phyloP scores from a whole-genome alignment of 2,113 vertebrate genomes.

The Salvelinus namaycush region DNA sequence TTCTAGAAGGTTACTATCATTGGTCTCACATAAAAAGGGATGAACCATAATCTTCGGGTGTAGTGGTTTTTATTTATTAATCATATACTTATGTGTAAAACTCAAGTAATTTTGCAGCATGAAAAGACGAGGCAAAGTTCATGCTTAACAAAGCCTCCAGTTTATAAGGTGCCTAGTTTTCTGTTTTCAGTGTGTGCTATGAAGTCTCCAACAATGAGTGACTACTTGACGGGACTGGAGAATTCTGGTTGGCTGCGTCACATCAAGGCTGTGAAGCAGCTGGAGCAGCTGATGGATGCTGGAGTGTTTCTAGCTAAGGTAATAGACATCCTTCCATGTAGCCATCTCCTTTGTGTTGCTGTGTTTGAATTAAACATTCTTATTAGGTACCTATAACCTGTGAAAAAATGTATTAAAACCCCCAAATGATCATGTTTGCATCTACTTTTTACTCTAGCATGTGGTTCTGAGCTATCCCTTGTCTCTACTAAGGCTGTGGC shows the following conservation, averaged over 20 bases:
- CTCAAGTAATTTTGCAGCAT: neutral
- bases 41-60: neutral
- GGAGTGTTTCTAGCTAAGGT: slow-evolving; percentile 82
- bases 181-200: slow-evolving; percentile 75
- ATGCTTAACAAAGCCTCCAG: neutral
- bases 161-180: neutral
- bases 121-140: neutral
- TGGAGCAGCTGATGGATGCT: slow-evolving; percentile 70
- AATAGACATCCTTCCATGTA: slow-evolving; percentile 5
- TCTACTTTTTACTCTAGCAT: no score
- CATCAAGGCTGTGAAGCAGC: slow-evolving; percentile 75
- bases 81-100: neutral
- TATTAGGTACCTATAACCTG: no score
- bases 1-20: slow-evolving; percentile 75
- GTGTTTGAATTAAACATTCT: neutral
- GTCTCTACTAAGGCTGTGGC: slow-evolving; percentile 68
- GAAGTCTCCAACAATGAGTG: slow-evolving; percentile 81
- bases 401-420: no score
- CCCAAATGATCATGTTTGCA: no score
- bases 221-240: slow-evolving; percentile 81
- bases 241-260: slow-evolving; percentile 83
- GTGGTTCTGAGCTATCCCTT: neutral
- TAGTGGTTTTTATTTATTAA: neutral
- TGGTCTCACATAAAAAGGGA: neutral
- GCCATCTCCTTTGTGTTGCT: neutral